Evolutionary conservation across 2,797 vertebrate genomes (phyloP), one percentile per base, ranked within the genome.

Genomic region (Schizopygopsis malacanthus): DNA sequence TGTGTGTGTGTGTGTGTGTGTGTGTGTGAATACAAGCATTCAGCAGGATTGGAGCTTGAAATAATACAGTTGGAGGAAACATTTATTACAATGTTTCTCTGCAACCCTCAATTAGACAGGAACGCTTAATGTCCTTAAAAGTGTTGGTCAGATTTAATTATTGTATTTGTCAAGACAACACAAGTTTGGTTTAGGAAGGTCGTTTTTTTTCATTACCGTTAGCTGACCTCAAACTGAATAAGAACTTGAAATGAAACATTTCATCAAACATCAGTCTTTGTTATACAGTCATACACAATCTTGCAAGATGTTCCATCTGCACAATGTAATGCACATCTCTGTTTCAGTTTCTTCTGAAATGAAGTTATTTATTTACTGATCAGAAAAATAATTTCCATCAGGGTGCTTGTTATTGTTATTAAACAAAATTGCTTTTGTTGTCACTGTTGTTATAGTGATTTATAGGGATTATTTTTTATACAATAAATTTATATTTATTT

Each of bases 11-110:
- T 50, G 59, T 47, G 37, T 43, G 43, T 28, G 37, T 4, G 37
- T 9, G 54, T 10, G 43, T 7, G 43, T 50, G 63, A 84, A 79
- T 73, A 83, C 61, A 59, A 39, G 87, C 39, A 81, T 84, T 76
- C 54, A 50, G 25, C 37, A 63, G 77, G n/a, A 59, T 37, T 59
- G 7, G 37, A 41, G 39, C 37, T 78, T 37, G 20, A 78, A 41
- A n/a, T n/a, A 78, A 25, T 22, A 6, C 6, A 59, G 54, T 78
- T 59, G 10, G 10, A 59, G 37, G 37, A 59, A 78, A 78, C 54
- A 43, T 59, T 59, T 22, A 59, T 78, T 59, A 13, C 52, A 9
- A 25, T 9, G 22, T 59, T 59, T 43, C 33, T 59, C 76, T 78
- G 37, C 52, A 59, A 16, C 37, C 52, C 76, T 59, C 33, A 78